These are phyloP conservation scores for Sepiola atlantica DNA, from an alignment of 2,888 invertebrate species.

Conservation along the genomic window DNA sequence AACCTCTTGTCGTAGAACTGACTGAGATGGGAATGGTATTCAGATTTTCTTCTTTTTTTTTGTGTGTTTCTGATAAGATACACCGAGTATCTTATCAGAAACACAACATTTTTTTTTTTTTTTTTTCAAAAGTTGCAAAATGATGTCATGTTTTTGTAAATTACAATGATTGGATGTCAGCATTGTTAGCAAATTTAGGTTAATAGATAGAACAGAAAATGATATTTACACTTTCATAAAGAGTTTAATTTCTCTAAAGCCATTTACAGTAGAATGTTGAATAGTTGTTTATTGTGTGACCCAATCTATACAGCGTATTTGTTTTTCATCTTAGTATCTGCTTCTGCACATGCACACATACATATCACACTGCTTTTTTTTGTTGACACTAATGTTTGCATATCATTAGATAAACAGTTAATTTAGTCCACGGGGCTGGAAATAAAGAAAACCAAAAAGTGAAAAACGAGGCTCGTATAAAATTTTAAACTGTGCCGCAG, in stretches of 20 bases:
- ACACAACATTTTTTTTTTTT: background rate
- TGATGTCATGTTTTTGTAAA: background rate
- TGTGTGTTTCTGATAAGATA: no score
- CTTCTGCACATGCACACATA: no score
- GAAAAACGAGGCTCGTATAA: no score
- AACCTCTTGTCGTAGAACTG: background rate
- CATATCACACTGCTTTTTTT: no score
- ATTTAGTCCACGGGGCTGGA: no score
- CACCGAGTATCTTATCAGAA: no score
- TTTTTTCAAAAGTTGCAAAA: background rate
- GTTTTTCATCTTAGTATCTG: no score
- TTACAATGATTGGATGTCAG: background rate
- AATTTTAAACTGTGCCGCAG: no score
- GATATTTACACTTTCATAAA: background rate
- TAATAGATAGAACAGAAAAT: background rate
- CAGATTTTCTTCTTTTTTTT: background rate
- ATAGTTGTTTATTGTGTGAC: background rate
- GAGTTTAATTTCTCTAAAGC: background rate
- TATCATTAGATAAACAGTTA: no score
- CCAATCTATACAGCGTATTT: no score
- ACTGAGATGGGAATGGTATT: background rate
- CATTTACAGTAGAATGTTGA: background rate
- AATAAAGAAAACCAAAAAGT: no score
- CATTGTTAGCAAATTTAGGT: background rate
- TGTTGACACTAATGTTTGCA: no score